Evolutionary conservation across 2,113 vertebrate species (phyloP), one percentile per base, ranked within the genome.

Genomic region (Mus musculus): DNA sequence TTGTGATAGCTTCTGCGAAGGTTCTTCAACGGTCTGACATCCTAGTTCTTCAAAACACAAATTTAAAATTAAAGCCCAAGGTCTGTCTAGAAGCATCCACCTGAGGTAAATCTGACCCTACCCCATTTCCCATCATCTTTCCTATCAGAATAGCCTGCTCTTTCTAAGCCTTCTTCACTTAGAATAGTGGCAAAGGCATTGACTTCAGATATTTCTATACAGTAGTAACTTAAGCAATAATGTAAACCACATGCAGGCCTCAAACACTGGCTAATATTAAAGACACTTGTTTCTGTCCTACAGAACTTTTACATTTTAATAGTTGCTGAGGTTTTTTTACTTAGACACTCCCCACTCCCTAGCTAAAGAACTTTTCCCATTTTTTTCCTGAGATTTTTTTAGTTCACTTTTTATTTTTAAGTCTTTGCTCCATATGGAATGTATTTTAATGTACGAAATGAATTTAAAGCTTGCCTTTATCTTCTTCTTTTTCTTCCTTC

Each of bases 401-500:
- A 96, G 93, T 86, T 97, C 59, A 80, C 67, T 94, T 96, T 95
- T 89, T 90, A 91, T 93, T 78, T 78, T 97, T 96, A 97, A 97
- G 91, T 90, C 90, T 88, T 96, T 95, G 76, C 42, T 90, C 91
- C 86, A 97, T 88, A 88, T 92, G 94, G 76, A 95, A 93, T 94
- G 95, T 93, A 96, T 97, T 96, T 96, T 96, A 96, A 98, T 95
- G n/a, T 86, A 95, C 88, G 65, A 88, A 96, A 46, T 85, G 71
- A 95, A 49, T 77, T 92, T 88, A 85, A 97, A 97, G 69, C 69
- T 87, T n/a, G 90, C 78, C 92, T 94, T 88, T 92, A 93, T 93
- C 92, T 82, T 84, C 82, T 88, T 81, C 56, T 65, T 61, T 85
- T 42, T 85, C 59, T 71, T 88, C 36, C 85, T 88, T 95, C 24